Evolutionary conservation across 2,888 invertebrate genomes (phyloP), one percentile per base, ranked within the genome.

Genomic region (Cecidostiba fungosa): DNA sequence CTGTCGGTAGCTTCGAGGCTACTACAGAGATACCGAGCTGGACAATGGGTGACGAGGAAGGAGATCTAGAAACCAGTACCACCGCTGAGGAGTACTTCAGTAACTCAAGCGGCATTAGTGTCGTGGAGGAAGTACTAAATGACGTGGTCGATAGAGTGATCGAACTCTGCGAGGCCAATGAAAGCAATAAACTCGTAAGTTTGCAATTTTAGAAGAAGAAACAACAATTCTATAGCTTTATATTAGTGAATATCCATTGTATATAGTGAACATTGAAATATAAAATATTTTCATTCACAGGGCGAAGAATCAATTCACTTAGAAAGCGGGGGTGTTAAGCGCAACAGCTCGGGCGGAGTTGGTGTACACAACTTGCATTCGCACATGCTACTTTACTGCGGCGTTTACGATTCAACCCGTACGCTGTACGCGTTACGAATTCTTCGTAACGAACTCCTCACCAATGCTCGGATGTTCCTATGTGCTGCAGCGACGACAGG

Each of bases 361-460:
- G 93, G 94, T 19, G 94, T 97, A 59, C 96, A 97, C 92, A 96
- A 96, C 39, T 95, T 97, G 85, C 98, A 98, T 92, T 96, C 97
- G 32, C 98, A 98, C 91, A 95, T 98, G 94, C 94, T 98, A 69
- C 94, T 98, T 3, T 98, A 98, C 91, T 95, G 96, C 89, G 96
- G 96, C 87, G 95, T 96, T 26, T 97, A 97, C 90, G 97, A 98
- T 92, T 96, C 96, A 0, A 95, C 95, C 84, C 95, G 96, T 89
- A 96, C 96, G 3, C 93, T 97, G 0, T 97, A 97, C 91, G 96
- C 97, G 10, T 94, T 98, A 87, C 95, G 96, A 86, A 96, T 96
- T 0, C 92, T 97, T n/a, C 95, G 96, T 86, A 96, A 96, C 89
- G 96, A 97, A 87, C 94, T 97, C 10, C 91, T 94, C 70, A 95